Evolutionary conservation across 2,888 invertebrate genomes (phyloP).

Genomic region (Drosophila monieri): DNA sequence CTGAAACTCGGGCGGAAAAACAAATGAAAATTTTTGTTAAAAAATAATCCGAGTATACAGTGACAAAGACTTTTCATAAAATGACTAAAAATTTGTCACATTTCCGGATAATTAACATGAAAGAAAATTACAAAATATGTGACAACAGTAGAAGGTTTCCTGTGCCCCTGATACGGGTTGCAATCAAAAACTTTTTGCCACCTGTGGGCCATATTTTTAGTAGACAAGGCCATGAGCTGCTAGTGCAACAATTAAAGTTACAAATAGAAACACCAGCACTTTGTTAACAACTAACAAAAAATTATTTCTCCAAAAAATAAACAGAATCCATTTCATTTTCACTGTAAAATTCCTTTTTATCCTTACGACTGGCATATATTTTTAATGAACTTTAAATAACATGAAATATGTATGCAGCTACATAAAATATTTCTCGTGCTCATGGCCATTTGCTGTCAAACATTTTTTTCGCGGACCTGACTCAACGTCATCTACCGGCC

Average conservation of each 20-base stretch:
- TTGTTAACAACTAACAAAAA: background rate
- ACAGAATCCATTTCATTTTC: background rate
- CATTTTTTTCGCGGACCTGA: conserved; percentile 28
- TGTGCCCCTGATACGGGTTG: background rate
- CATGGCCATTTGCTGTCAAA: conserved; percentile 22
- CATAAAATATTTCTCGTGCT: conserved; percentile 46
- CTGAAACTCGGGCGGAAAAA: conserved; percentile 37
- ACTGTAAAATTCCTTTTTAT: background rate
- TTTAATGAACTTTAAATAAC: conserved; percentile 71
- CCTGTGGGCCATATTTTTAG: no score
- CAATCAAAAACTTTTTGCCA: background rate
- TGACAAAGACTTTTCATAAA: background rate
- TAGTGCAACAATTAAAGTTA: background rate
- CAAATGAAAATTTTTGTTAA: background rate
- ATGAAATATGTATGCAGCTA: conserved; percentile 51
- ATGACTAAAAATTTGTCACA: background rate
- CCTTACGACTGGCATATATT: conserved; percentile 11
- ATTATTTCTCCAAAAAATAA: background rate
- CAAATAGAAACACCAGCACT: background rate
- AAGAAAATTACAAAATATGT: background rate
- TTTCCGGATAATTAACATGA: background rate
- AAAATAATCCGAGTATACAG: background rate
- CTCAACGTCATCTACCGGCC: conserved; percentile 21
- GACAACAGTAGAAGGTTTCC: background rate
- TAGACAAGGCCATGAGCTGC: no score